Evolutionary conservation across 37 sponge, comb jelly and placozoan genomes (phyloP).

Genomic region (Tethya wilhelma): DNA sequence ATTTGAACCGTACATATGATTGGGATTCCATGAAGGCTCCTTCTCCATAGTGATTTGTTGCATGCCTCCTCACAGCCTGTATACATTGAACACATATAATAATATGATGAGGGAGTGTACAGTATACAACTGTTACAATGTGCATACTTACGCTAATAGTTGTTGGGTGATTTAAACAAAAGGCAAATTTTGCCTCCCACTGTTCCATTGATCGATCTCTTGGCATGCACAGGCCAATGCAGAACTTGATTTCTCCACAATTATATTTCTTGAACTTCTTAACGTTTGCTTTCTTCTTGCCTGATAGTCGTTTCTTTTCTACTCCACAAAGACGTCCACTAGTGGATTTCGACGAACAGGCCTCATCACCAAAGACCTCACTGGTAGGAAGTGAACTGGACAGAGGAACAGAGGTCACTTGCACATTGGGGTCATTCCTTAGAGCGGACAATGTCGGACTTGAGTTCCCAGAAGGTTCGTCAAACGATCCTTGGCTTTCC

Average conservation of each 20-base stretch:
- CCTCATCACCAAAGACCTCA: not conserved
- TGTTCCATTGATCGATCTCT: not conserved
- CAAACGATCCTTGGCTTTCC: too few species aligned
- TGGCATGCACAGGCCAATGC: conserved; percentile 61
- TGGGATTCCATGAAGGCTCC: too few species aligned
- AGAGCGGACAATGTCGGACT: too few species aligned
- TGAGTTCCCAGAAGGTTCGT: too few species aligned
- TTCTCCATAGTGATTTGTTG: too few species aligned
- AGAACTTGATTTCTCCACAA: conserved; percentile 49
- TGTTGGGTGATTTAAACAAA: conserved; percentile 32
- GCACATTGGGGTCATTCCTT: too few species aligned
- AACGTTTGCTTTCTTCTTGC: too few species aligned
- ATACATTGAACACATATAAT: not conserved
- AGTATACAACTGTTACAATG: not conserved
- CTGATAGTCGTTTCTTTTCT: not conserved
- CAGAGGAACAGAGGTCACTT: too few species aligned
- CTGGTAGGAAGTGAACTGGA: too few species aligned
- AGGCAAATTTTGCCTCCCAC: conserved; percentile 28
- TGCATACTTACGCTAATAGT: conserved; percentile 45
- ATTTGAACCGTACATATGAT: too few species aligned
- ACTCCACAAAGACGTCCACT: not conserved
- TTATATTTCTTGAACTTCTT: too few species aligned
- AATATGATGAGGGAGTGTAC: not conserved
- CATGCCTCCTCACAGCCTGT: too few species aligned
- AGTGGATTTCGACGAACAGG: not conserved